phyloP scores from a whole-genome alignment of 1,140 invertebrate species.

The Seison nebaliae region DNA sequence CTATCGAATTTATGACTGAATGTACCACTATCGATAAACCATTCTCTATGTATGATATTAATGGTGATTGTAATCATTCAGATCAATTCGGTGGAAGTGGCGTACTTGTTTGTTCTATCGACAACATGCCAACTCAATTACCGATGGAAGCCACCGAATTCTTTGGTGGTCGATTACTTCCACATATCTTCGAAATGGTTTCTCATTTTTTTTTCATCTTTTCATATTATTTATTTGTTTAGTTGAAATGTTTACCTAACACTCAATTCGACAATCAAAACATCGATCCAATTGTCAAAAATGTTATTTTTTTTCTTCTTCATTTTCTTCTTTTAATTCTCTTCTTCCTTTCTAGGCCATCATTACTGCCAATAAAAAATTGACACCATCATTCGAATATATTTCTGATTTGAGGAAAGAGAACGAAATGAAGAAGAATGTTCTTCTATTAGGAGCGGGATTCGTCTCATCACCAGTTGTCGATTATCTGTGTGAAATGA shows the following conservation, averaged over 20 bases:
- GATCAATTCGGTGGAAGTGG: constrained; percentile 31
- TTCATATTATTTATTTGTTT: too few relatives aligned
- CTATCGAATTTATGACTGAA: constrained; percentile 98
- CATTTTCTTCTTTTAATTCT: not conserved
- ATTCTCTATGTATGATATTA: constrained; percentile 90
- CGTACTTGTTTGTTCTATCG: constrained; percentile 86
- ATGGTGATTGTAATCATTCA: constrained; percentile 37
- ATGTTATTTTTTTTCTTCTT: constrained; percentile 35
- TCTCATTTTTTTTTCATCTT: too few relatives aligned
- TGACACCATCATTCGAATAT: constrained; percentile 76
- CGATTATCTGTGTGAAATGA: constrained; percentile 62
- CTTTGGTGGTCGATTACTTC: constrained; percentile 62
- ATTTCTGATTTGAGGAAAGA: constrained; percentile 54
- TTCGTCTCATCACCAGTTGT: constrained; percentile 69
- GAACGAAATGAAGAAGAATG: constrained; percentile 30
- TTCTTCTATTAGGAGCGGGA: constrained; percentile 73
- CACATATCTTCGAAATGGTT: constrained; percentile 2
- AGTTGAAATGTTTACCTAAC: not conserved
- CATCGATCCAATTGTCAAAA: constrained; percentile 34
- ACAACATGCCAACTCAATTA: constrained; percentile 97
- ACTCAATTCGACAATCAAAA: constrained; percentile 18
- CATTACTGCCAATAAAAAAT: constrained; percentile 68
- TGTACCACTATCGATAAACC: constrained; percentile 97
- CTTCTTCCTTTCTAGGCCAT: constrained; percentile 41
- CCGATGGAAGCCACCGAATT: constrained; percentile 85